Evolutionary conservation across 1,140 invertebrate species (phyloP).

Genomic region (Brachionus plicatilis): DNA sequence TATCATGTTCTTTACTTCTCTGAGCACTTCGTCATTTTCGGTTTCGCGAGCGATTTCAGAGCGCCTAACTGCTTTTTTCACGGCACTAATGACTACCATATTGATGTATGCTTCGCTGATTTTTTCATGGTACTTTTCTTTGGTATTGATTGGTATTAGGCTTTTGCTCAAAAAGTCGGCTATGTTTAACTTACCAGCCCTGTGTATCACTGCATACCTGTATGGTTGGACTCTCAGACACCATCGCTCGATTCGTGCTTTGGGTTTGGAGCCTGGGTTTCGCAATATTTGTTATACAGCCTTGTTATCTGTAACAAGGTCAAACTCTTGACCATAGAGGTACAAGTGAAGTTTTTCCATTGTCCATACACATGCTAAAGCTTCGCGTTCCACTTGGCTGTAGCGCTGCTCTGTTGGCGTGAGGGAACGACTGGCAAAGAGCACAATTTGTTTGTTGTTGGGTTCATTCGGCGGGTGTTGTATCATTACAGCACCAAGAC

Average conservation of each 20-base stretch:
- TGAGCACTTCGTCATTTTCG: neutral
- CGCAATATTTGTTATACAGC: neutral
- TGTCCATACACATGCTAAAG: neutral
- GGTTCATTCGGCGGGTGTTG: conserved; percentile 44
- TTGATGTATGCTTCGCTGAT: conserved; percentile 41
- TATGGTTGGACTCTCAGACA: neutral
- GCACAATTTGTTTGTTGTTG: conserved; percentile 40
- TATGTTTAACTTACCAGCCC: conserved; percentile 47
- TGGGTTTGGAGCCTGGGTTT: neutral
- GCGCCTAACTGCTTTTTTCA: conserved; percentile 43
- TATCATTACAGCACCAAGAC: conserved; percentile 56
- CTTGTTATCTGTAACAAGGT: neutral
- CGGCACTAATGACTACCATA: conserved; percentile 40
- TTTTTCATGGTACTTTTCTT: conserved; percentile 40
- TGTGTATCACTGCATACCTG: conserved; percentile 55
- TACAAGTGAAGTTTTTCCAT: neutral
- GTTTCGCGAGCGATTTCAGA: neutral
- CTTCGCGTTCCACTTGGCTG: conserved; percentile 44
- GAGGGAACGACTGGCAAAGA: conserved; percentile 45
- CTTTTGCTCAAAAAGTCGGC: neutral
- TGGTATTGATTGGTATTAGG: neutral
- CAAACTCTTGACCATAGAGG: neutral
- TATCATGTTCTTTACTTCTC: neutral
- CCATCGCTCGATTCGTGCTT: neutral
- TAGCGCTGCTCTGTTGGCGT: conserved; percentile 45